Evolutionary conservation across 1,140 invertebrate genomes (phyloP), one percentile per base, ranked within the genome.

Genomic region (Brachionus rotundiformis): DNA sequence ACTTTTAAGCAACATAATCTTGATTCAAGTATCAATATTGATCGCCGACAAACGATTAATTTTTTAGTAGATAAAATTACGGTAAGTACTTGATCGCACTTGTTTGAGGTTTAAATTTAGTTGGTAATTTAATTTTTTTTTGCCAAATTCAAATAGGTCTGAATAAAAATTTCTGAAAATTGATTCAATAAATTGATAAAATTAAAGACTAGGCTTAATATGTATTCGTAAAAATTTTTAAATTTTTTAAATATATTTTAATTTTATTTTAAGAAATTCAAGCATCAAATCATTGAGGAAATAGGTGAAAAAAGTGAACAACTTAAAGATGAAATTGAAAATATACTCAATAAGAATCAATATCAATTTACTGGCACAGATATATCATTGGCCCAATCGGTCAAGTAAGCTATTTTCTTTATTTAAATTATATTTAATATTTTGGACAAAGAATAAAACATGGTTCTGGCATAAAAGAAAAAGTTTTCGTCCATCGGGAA

Each of bases 401-500:
- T 41, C 6, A 73, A 44, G 68, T 73, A 47, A n/a, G n/a, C n/a
- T n/a, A n/a, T n/a, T n/a, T n/a, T n/a, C n/a, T n/a, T n/a, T n/a
- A n/a, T n/a, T n/a, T n/a, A n/a, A n/a, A n/a, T n/a, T n/a, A 19
- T 4, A 25, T 25, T 54, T 19, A 54, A 54, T 6, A 19, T 54
- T 54, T 13, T 23, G 2, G 11, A 31, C 23, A 23, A 44, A 47
- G 39, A 11, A 41, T 41, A 19, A 73, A 73, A 13, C 33, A 44
- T 44, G 68, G 33, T 23, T 44, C 36, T 10, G 68, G 68, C 1
- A 25, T 73, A 0, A 39, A 73, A 73, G 76, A 79, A 59, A 79
- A 79, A 79, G 76, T 59, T 33, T 79, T 79, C 13, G 59, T 39
- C 5, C 47, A 54, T 39, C 13, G 76, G 16, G 76, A 79, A 63